Conservation (phyloP, 2,888 invertebrate genomes). For the Lepidochrysops patricia region DNA sequence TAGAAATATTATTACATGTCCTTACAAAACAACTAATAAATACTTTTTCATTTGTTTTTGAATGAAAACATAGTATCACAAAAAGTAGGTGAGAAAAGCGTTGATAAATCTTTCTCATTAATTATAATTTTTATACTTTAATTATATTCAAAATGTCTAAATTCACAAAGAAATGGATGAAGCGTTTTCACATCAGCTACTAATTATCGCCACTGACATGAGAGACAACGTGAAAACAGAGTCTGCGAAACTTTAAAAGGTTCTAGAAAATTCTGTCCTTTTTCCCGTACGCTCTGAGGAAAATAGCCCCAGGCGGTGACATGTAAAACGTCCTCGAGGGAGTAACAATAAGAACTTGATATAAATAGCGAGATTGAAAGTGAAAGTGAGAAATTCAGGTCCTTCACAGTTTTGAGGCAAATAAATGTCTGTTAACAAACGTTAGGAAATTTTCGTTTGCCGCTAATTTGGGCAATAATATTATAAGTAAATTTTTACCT, state of each 20-base stretch:
- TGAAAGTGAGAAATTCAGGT: constrained; percentile 8
- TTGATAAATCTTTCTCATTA: too few relatives aligned
- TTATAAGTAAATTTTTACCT: too few relatives aligned
- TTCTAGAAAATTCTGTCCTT: constrained; percentile 12
- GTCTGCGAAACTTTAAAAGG: constrained; percentile 9
- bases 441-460: neutral
- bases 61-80: too few relatives aligned
- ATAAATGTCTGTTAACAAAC: too few relatives aligned
- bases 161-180: neutral
- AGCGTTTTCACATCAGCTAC: neutral
- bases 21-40: too few relatives aligned
- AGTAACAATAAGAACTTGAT: constrained; percentile 11
- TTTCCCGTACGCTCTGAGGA: constrained; percentile 12
- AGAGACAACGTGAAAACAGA: neutral
- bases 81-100: too few relatives aligned
- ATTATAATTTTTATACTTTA: neutral
- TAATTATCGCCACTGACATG: neutral
- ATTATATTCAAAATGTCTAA: neutral
- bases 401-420: neutral
- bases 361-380: constrained; percentile 12
- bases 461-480: neutral
- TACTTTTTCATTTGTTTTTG: too few relatives aligned
- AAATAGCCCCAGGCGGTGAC: constrained; percentile 14
- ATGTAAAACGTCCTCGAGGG: constrained; percentile 15
- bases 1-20: too few relatives aligned